Percentiles rank a stretch among this genome's conserved stretches.
phyloP scores from a whole-genome alignment of 2,888 invertebrate species.

The Drosophila recens region DNA sequence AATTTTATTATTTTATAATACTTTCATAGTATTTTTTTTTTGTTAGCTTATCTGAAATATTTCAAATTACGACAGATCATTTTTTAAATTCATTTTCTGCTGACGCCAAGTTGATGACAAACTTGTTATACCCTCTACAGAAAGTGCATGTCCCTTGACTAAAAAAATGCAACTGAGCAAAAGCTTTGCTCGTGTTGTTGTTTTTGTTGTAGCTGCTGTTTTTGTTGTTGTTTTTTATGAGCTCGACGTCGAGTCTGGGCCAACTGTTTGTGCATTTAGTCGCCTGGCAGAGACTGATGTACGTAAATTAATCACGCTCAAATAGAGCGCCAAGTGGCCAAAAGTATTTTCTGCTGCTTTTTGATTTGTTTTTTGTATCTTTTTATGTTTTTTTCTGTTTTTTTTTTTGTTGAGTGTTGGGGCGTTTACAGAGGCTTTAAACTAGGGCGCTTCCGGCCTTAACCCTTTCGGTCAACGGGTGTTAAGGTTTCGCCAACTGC shows the following conservation, averaged over 20 bases:
- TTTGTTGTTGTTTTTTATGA: constrained; percentile 26
- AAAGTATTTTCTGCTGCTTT: constrained; percentile 20
- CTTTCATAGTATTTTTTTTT: no score
- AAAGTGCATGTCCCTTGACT: constrained; percentile 3
- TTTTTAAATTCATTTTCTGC: not conserved
- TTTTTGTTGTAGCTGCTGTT: not conserved
- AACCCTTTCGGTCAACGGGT: constrained; percentile 43
- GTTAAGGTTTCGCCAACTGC: constrained; percentile 56
- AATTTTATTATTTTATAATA: no score
- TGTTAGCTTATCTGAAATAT: no score
- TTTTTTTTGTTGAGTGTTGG: constrained; percentile 11
- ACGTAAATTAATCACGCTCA: constrained; percentile 75
- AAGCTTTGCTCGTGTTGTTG: constrained; percentile 35
- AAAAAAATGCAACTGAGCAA: constrained; percentile 53
- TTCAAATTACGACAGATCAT: no score
- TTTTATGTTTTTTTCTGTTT: constrained; percentile 14
- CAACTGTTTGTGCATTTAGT: constrained; percentile 63
- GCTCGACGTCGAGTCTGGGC: constrained; percentile 41
- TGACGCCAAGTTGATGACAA: constrained; percentile 5
- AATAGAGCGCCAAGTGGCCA: constrained; percentile 68
- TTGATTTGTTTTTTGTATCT: constrained; percentile 18
- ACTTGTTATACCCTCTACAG: not conserved
- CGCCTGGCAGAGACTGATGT: constrained; percentile 69
- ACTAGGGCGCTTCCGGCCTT: constrained; percentile 63
- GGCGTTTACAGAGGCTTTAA: constrained; percentile 54